Percentiles rank a stretch among this genome's conserved stretches.
phyloP scores from a whole-genome alignment of 2,113 vertebrate species.

The Sylvia atricapilla region DNA sequence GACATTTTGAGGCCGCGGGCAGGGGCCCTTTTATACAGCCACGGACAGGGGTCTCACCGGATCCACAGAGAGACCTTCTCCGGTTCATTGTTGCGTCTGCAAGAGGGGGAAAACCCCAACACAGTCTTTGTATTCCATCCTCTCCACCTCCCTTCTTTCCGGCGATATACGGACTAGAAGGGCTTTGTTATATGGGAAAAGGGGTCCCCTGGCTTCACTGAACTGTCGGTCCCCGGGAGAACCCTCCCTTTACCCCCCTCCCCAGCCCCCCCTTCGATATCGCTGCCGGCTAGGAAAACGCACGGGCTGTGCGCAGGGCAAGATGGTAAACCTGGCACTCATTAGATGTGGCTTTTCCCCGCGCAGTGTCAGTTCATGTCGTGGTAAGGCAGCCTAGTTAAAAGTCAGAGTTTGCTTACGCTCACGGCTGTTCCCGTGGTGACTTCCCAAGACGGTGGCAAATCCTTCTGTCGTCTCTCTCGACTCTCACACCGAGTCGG shows the following conservation, averaged over 20 bases:
- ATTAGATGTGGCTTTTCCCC: not conserved
- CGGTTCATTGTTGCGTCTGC: not conserved
- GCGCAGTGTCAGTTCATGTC: not conserved
- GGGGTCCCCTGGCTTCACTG: not conserved
- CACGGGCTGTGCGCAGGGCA: not conserved
- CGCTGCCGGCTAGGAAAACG: not conserved
- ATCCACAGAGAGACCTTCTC: not conserved
- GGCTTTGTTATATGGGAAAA: not conserved
- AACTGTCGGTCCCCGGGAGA: not conserved
- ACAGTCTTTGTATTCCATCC: not conserved
- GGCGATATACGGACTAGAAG: not conserved
- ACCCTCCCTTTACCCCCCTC: accelerated
- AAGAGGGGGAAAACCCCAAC: not conserved
- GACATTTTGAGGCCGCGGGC: not conserved
- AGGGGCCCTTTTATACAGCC: not conserved
- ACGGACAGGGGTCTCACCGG: not conserved
- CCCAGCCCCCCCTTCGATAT: too few relatives aligned
- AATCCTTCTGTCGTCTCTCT: not conserved
- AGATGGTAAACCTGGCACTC: not conserved
- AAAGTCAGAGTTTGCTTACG: not conserved
- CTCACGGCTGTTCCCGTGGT: not conserved
- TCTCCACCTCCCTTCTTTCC: not conserved
- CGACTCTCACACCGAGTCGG: not conserved
- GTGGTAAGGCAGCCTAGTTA: not conserved
- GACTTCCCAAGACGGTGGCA: not conserved